Evolutionary conservation across 64 coral and sea anemone species (phyloP).

Genomic region (Orbicella faveolata): DNA sequence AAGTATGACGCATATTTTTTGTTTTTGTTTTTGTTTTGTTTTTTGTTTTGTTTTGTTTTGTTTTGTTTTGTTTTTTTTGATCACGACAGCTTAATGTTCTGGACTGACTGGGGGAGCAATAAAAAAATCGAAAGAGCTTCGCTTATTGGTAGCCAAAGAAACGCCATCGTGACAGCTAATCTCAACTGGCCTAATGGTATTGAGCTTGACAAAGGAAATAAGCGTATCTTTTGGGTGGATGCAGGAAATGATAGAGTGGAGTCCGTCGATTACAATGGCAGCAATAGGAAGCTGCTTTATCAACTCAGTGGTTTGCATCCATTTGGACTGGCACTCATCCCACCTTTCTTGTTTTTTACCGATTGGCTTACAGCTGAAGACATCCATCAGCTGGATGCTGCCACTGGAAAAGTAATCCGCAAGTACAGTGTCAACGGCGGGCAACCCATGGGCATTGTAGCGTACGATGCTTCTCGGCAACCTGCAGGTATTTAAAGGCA

Average conservation of each 20-base stretch:
- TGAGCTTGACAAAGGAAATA: conserved; percentile 53
- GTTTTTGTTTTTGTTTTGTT: too few species aligned
- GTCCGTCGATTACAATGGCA: conserved; percentile 45
- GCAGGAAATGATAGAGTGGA: conserved; percentile 23
- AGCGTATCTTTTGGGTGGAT: conserved; percentile 65
- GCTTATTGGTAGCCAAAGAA: conserved; percentile 18
- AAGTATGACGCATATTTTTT: too few species aligned
- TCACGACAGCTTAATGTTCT: conserved; percentile 52
- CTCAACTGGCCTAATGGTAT: conserved; percentile 55
- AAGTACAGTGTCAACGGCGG: neutral
- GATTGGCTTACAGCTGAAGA: conserved; percentile 29
- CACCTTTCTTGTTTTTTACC: conserved; percentile 48
- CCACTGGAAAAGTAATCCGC: neutral
- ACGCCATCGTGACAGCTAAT: conserved; percentile 40
- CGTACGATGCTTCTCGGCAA: conserved; percentile 54
- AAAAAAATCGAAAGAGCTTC: conserved; percentile 67
- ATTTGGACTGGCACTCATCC: conserved; percentile 49
- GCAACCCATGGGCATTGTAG: conserved; percentile 43
- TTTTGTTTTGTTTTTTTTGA: neutral
- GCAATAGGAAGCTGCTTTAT: conserved; percentile 7
- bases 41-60: neutral
- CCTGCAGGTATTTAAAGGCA: conserved; percentile 34
- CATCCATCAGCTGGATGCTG: conserved; percentile 12
- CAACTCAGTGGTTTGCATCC: conserved; percentile 23
- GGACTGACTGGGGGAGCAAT: conserved; percentile 58